A percentile compares a stretch with the other conserved stretches of the same genome.
phyloP scores from a whole-genome alignment of 2,797 vertebrate species.

The Anniella stebbinsi region DNA sequence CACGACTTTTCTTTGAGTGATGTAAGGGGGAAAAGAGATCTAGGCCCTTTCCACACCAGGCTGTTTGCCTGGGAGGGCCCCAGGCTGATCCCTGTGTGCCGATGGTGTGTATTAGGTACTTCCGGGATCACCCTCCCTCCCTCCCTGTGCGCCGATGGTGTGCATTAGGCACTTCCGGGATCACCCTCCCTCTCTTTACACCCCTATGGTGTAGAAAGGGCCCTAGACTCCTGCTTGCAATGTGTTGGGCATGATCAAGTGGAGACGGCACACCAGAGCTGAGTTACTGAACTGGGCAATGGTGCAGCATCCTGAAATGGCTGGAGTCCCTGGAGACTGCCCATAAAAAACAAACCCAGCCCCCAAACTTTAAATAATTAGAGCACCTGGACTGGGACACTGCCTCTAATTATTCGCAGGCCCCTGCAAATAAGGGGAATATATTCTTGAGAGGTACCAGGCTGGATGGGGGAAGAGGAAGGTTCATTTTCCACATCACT shows the following conservation, averaged over 20 bases:
- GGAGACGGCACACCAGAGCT: constrained; percentile 36
- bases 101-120: too few relatives aligned
- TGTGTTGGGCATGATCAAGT: constrained; percentile 49
- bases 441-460: constrained; percentile 76
- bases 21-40: background rate
- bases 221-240: background rate
- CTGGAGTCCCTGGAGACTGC: constrained; percentile 56
- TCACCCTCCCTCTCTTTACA: too few relatives aligned
- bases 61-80: too few relatives aligned
- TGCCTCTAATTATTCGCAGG: constrained; percentile 70
- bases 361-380: constrained; percentile 72
- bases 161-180: too few relatives aligned
- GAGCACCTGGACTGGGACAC: constrained; percentile 60
- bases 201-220: too few relatives aligned
- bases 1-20: rapidly evolving
- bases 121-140: too few relatives aligned
- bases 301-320: constrained; percentile 5
- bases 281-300: constrained; percentile 44
- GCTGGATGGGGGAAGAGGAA: constrained; percentile 66
- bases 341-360: constrained; percentile 65
- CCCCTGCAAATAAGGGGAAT: constrained; percentile 73
- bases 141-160: too few relatives aligned
- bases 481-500: constrained; percentile 75
- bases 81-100: too few relatives aligned
- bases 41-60: too few relatives aligned